phyloP scores from a whole-genome alignment of 2,797 vertebrate genomes.

The Setipinna tenuifilis region DNA sequence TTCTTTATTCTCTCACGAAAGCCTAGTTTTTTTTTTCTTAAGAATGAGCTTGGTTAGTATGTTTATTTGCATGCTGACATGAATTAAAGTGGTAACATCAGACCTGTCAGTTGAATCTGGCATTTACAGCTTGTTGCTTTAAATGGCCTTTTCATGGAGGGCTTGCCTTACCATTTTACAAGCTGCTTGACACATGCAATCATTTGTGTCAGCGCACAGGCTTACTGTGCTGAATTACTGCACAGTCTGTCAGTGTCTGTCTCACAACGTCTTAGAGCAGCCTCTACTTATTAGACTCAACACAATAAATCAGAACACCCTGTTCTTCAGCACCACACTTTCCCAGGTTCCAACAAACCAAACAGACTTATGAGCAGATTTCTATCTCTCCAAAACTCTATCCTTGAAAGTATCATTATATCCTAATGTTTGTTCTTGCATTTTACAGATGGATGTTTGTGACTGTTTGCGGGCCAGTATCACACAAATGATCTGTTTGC shows the following conservation, averaged over 20 bases:
- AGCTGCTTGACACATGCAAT: constrained; percentile 33
- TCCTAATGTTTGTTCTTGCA: too few relatives aligned
- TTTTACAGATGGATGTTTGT: too few relatives aligned
- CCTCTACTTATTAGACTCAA: not conserved
- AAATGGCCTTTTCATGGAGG: constrained; percentile 11
- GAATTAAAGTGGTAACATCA: not conserved
- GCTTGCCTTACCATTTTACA: constrained; percentile 42
- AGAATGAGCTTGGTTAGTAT: not conserved
- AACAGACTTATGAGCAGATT: not conserved
- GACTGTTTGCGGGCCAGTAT: not conserved
- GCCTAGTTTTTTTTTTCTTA: not conserved
- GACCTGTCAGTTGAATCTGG: constrained; percentile 26
- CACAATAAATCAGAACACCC: not conserved
- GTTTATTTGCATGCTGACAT: not conserved
- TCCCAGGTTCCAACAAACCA: not conserved
- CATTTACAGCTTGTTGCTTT: constrained; percentile 24
- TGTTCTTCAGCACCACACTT: not conserved
- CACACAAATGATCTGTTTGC: not conserved
- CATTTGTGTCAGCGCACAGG: not conserved
- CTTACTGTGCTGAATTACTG: not conserved
- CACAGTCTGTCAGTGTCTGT: too few relatives aligned
- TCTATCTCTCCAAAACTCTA: not conserved
- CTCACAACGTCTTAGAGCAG: not conserved
- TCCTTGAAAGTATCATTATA: too few relatives aligned
- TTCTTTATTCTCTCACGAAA: too few relatives aligned